phyloP scores from a whole-genome alignment of 2,113 vertebrate species.

The Cyanoderma ruficeps region DNA sequence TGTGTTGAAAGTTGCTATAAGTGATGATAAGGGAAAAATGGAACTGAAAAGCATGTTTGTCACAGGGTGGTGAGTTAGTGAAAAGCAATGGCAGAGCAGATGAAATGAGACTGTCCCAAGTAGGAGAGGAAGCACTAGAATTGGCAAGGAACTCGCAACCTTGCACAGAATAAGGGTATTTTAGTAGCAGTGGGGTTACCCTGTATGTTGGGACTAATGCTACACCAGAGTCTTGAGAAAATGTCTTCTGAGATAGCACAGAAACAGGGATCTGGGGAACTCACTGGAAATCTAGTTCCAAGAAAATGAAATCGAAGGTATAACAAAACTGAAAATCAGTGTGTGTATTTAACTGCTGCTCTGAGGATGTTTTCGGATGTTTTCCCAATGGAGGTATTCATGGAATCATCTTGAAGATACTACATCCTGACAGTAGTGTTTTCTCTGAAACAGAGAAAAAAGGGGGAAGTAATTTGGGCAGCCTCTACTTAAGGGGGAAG shows the following conservation, averaged over 20 bases:
- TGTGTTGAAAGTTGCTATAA: background rate
- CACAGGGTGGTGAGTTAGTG: background rate
- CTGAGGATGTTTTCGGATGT: background rate
- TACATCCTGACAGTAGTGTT: background rate
- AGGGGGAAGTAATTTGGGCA: background rate
- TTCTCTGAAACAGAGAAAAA: background rate
- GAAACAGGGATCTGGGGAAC: background rate
- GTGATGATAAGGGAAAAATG: background rate
- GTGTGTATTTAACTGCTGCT: background rate
- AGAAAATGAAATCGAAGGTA: background rate
- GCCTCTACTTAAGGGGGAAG: background rate
- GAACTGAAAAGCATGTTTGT: background rate
- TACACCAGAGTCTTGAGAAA: background rate
- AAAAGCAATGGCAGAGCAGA: background rate
- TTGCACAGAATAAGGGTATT: background rate
- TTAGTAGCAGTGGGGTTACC: accelerated
- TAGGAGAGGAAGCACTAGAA: background rate
- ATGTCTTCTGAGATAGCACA: background rate
- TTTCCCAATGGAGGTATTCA: background rate
- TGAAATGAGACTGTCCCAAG: background rate
- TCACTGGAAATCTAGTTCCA: background rate
- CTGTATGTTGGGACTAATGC: background rate
- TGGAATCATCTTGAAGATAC: background rate
- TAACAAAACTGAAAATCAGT: background rate
- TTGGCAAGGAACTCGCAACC: background rate